Conservation (phyloP, 1,140 invertebrate genomes). For the Eulimnadia texana region DNA sequence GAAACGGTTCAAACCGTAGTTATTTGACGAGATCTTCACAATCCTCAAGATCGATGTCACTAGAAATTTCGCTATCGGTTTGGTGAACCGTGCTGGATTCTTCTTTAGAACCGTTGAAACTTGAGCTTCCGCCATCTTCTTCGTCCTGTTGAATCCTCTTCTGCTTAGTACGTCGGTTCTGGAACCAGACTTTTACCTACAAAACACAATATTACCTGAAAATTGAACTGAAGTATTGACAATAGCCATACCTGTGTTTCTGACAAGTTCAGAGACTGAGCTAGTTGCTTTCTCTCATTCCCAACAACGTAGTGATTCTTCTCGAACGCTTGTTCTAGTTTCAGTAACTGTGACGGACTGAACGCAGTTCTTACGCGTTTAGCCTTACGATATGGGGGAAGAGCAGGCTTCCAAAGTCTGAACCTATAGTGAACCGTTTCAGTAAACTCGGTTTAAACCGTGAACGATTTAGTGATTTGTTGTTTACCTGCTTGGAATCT, state of each 20-base stretch:
- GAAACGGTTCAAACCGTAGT: no score
- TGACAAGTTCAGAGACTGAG: slow-evolving; percentile 76
- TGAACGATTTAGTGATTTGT: not conserved
- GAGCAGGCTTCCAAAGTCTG: slow-evolving; percentile 73
- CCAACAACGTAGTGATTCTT: slow-evolving; percentile 98
- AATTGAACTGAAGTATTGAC: slow-evolving; percentile 21
- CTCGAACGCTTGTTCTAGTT: slow-evolving; percentile 95
- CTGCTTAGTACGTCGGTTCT: slow-evolving; percentile 44
- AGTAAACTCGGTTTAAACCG: not conserved
- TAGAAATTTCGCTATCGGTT: no score
- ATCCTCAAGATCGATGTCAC: no score
- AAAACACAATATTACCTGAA: slow-evolving; percentile 21
- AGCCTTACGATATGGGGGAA: slow-evolving; percentile 90
- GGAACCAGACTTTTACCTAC: slow-evolving; percentile 51
- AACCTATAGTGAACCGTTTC: slow-evolving; percentile 41
- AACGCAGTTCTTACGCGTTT: slow-evolving; percentile 96
- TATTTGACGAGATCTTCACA: no score
- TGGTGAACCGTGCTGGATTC: no score
- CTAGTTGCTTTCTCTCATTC: slow-evolving; percentile 90
- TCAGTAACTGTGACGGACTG: slow-evolving; percentile 87
- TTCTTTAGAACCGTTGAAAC: no score
- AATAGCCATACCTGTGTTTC: slow-evolving; percentile 97
- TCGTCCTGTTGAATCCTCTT: no score
- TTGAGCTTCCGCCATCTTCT: no score
- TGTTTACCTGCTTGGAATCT: not conserved